Evolutionary conservation across 1,140 invertebrate genomes (phyloP).

Genomic region (Zaprionus davidi): DNA sequence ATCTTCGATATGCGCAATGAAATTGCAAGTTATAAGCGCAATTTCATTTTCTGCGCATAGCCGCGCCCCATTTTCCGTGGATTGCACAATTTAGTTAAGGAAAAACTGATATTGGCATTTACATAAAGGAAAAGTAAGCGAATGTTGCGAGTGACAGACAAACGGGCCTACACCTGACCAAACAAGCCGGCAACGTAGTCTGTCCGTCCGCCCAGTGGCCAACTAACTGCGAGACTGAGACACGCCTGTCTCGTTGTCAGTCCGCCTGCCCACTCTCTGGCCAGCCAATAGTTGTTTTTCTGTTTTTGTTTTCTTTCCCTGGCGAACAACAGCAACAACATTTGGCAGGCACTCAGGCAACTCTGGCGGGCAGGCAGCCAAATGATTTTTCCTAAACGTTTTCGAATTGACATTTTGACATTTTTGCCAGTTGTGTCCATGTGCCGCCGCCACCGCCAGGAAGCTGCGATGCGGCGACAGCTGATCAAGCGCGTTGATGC

Average conservation of each 20-base stretch:
- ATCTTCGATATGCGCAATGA: constrained; percentile 4
- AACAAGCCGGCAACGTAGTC: constrained; percentile 37
- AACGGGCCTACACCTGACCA: constrained; percentile 77
- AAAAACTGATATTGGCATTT: constrained; percentile 48
- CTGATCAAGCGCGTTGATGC: constrained; percentile 66
- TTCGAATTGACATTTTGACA: constrained; percentile 80
- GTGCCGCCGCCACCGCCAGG: constrained; percentile 37
- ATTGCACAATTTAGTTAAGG: constrained; percentile 44
- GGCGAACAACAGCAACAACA: constrained; percentile 48
- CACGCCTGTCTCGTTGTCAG: constrained; percentile 27
- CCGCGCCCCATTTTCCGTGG: constrained; percentile 41
- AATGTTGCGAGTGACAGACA: constrained; percentile 74
- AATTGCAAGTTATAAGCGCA: constrained; percentile 20
- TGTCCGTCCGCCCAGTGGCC: neutral
- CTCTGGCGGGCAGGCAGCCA: constrained; percentile 34
- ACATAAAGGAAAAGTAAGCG: constrained; percentile 75
- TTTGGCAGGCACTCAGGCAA: constrained; percentile 40
- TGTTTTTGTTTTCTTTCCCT: constrained; percentile 23
- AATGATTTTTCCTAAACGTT: constrained; percentile 70
- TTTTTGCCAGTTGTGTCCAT: constrained; percentile 56
- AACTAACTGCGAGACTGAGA: constrained; percentile 23
- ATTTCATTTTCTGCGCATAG: neutral
- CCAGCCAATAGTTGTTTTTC: constrained; percentile 56
- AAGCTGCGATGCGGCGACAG: constrained; percentile 65
- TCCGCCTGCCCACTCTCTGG: neutral